Percentiles rank a stretch among this genome's conserved stretches.
Evolutionary conservation across 2,797 vertebrate species (phyloP).

Genomic region (Chrosomus eos): DNA sequence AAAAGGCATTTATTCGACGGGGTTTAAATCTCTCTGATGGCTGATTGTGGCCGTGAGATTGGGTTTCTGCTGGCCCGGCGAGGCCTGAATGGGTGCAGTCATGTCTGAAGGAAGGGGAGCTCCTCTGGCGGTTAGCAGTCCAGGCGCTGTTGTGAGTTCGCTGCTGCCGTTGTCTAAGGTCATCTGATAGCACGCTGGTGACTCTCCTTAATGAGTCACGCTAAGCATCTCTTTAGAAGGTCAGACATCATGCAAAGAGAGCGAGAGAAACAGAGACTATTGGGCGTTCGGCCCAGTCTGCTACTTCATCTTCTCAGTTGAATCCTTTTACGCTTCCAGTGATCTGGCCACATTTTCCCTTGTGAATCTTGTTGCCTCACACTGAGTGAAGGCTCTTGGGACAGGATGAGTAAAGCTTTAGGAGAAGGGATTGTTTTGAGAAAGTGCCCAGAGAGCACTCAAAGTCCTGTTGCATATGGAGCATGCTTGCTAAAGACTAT

Average conservation of each 20-base stretch:
- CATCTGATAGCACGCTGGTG: slow-evolving; percentile 83
- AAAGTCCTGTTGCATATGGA: slow-evolving; percentile 17
- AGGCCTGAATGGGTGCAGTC: slow-evolving; percentile 78
- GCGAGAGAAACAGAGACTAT: slow-evolving; percentile 28
- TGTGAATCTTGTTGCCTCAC: slow-evolving; percentile 40
- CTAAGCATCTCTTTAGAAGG: slow-evolving; percentile 84
- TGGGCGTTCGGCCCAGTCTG: slow-evolving; percentile 76
- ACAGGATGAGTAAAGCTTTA: slow-evolving; percentile 49
- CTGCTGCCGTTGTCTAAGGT: slow-evolving; percentile 78
- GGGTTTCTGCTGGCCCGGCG: slow-evolving; percentile 78
- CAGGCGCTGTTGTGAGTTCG: slow-evolving; percentile 69
- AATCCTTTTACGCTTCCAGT: slow-evolving; percentile 54
- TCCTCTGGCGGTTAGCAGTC: slow-evolving; percentile 76
- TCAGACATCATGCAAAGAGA: slow-evolving; percentile 78
- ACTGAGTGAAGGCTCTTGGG: slow-evolving; percentile 28
- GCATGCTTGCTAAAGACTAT: slow-evolving; percentile 5
- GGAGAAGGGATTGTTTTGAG: slow-evolving; percentile 47
- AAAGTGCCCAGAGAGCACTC: slow-evolving; percentile 42
- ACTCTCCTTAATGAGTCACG: slow-evolving; percentile 81
- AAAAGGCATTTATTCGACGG: slow-evolving; percentile 74
- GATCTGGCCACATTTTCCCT: slow-evolving; percentile 44
- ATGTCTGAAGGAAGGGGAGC: slow-evolving; percentile 78
- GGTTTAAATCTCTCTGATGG: slow-evolving; percentile 74
- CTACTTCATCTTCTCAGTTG: slow-evolving; percentile 74
- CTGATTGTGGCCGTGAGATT: slow-evolving; percentile 73